These are phyloP conservation scores for Cheilosia scutellata DNA, from an alignment of 2,888 invertebrate species.

Conservation along the genomic window DNA sequence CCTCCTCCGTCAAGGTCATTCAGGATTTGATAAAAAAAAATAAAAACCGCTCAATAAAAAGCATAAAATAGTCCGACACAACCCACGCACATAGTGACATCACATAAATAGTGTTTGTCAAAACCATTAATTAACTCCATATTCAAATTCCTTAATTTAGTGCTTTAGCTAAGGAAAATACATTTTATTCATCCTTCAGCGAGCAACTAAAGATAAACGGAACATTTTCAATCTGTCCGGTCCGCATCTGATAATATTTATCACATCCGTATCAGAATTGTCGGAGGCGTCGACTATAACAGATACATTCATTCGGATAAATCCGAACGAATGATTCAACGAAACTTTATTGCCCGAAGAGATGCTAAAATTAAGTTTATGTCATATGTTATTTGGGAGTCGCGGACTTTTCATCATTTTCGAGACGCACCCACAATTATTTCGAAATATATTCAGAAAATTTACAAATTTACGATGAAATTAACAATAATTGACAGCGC, in stretches of 20 bases:
- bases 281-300: constrained; percentile 34
- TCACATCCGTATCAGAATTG: constrained; percentile 65
- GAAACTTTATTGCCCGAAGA: constrained; percentile 19
- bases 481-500: constrained; percentile 19
- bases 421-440: constrained; percentile 52
- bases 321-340: constrained; percentile 61
- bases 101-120: constrained; percentile 51
- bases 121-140: constrained; percentile 64
- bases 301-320: constrained; percentile 26
- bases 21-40: constrained; percentile 7
- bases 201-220: not conserved
- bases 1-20: constrained; percentile 11
- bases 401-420: constrained; percentile 47
- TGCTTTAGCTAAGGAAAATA: not conserved
- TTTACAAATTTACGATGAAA: not conserved
- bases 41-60: not conserved
- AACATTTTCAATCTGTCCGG: too few species aligned
- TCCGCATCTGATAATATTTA: constrained; percentile 57
- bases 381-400: constrained; percentile 38
- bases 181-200: constrained; percentile 26
- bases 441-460: constrained; percentile 1
- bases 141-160: constrained; percentile 52
- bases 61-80: constrained; percentile 11
- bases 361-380: constrained; percentile 61
- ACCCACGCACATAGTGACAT: constrained; percentile 28